Evolutionary conservation across 2,797 vertebrate genomes (phyloP), one percentile per base, ranked within the genome.

Genomic region (Mus caroli): DNA sequence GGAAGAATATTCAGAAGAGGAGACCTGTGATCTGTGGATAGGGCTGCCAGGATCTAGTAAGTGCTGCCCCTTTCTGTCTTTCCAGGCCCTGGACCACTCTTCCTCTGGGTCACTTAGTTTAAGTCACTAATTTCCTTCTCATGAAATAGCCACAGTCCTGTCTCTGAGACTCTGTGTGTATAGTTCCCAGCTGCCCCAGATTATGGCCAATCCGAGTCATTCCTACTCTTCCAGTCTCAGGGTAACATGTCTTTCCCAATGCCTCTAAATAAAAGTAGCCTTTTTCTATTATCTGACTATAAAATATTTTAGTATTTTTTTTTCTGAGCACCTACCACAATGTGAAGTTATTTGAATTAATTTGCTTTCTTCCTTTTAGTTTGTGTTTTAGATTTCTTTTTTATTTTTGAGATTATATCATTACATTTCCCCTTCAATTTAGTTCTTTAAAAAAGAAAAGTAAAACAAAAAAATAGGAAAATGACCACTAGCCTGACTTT

Each of bases 211-310:
- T 19, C 50, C 40, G n/a, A 84, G 52, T 92, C 58, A 88, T 73
- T 46, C 67, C 13, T 62, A 8, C 64, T 37, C 62, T 24, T 67
- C n/a, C 89, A 62, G 40, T 20, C 20, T 89, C 2, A 7, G 50
- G n/a, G 50, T 50, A 96, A 73, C 67, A 62, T 13, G 69, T n/a
- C 2, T 91, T 96, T 87, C 75, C 79, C 46, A 78, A 90, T 60
- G 43, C 85, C 37, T 26, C 22, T 82, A 76, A 69, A 28, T 54
- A 79, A 94, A 87, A 80, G 56, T n/a, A 84, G 43, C 17, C 19
- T 24, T 87, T 87, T 87, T 12, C 1, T 73, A 12, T 82, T 62
- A 92, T 14, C 14, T 22, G 69, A 31, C 40, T 11, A 85, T 52
- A 50, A 58, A 24, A 50, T 52, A 24, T 50, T 31, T 83, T 43